Conservation (phyloP, 1,140 invertebrate genomes). For the Liolophura sinensis region DNA sequence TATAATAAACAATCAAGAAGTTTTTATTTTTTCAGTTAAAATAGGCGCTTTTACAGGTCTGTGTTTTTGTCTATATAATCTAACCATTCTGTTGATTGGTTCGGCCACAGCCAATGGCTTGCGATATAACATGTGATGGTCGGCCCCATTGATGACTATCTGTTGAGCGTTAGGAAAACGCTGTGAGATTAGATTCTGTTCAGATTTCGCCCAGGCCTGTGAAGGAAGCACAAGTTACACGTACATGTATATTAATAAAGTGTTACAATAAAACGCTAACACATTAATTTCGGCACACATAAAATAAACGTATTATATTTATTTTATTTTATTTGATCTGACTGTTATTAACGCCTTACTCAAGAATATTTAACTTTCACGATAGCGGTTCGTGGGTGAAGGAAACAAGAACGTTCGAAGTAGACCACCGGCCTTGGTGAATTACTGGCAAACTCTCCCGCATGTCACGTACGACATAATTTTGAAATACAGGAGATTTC, state of each 20-base stretch:
- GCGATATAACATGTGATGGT: slow-evolving; percentile 50
- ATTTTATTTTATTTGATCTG: background rate
- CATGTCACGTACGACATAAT: too few species aligned
- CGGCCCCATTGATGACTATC: slow-evolving; percentile 51
- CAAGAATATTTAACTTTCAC: too few species aligned
- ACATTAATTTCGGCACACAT: background rate
- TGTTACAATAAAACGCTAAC: too few species aligned
- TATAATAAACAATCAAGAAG: too few species aligned
- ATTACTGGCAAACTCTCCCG: too few species aligned
- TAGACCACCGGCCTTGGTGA: too few species aligned
- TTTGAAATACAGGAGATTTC: too few species aligned
- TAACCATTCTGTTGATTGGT: slow-evolving; percentile 41
- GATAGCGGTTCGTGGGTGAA: too few species aligned
- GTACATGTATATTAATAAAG: background rate
- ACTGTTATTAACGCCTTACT: background rate
- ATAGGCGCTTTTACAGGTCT: slow-evolving; percentile 12
- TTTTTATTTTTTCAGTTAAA: too few species aligned
- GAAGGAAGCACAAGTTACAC: slow-evolving; percentile 11
- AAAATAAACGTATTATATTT: background rate
- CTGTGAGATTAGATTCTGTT: slow-evolving; percentile 46
- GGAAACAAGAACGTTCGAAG: too few species aligned
- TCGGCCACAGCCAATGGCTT: slow-evolving; percentile 42
- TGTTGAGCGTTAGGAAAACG: slow-evolving; percentile 42
- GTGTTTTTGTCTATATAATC: slow-evolving; percentile 34
- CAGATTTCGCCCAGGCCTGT: slow-evolving; percentile 54